phyloP scores from a whole-genome alignment of 2,888 invertebrate genomes.

The Baronia brevicornis region DNA sequence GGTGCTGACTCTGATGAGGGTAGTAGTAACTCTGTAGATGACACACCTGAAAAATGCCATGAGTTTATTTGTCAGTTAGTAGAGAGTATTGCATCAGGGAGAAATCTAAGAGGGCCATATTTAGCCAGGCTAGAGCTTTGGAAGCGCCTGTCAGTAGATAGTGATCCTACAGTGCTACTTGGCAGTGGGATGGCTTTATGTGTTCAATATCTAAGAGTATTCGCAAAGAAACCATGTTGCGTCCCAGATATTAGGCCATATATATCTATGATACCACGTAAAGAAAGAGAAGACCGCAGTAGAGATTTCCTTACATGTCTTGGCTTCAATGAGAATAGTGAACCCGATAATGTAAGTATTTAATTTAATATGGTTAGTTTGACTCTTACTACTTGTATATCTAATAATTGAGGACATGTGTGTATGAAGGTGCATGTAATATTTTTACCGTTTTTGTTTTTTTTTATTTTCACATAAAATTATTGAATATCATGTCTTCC shows the following conservation, averaged over 20 bases:
- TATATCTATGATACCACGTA: constrained; percentile 79
- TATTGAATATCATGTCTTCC: too few relatives aligned
- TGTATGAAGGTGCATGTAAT: not conserved
- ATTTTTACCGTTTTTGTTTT: not conserved
- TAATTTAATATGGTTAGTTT: too few relatives aligned
- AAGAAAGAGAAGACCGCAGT: constrained; percentile 76
- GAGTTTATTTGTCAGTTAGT: constrained; percentile 68
- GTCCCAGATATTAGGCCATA: constrained; percentile 88
- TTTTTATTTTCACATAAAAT: constrained; percentile 3
- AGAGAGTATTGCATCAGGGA: constrained; percentile 61
- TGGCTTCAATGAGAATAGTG: constrained; percentile 77
- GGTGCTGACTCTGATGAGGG: constrained; percentile 30
- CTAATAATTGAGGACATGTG: too few relatives aligned
- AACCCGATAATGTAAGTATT: constrained; percentile 77
- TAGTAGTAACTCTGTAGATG: constrained; percentile 40
- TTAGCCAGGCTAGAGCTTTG: constrained; percentile 87
- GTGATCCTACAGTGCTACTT: constrained; percentile 69
- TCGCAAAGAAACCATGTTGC: constrained; percentile 91
- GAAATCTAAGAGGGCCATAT: constrained; percentile 84
- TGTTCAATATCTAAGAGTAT: constrained; percentile 85
- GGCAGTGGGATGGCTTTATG: constrained; percentile 82
- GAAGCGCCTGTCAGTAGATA: constrained; percentile 73
- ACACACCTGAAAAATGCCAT: constrained; percentile 61
- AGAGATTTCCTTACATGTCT: constrained; percentile 77
- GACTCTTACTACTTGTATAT: too few relatives aligned